These are phyloP conservation scores for Pogoniulus pusillus DNA, from an alignment of 2,797 vertebrate species.

Conservation along the genomic window DNA sequence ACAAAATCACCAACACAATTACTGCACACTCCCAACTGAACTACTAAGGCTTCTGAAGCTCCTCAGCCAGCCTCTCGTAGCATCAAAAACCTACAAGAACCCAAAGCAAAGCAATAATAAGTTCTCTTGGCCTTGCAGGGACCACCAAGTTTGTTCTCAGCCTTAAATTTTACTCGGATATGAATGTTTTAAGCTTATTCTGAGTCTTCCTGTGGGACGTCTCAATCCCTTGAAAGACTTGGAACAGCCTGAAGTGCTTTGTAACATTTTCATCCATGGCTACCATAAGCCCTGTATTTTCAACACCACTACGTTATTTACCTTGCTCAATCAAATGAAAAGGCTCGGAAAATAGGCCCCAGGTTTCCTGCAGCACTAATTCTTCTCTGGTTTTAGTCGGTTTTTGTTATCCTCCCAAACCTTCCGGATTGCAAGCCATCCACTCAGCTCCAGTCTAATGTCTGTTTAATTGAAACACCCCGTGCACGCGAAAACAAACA, in stretches of 20 bases:
- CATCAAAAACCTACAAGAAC: background rate
- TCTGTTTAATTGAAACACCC: conserved; percentile 23
- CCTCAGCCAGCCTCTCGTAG: background rate
- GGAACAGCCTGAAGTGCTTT: background rate
- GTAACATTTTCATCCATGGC: background rate
- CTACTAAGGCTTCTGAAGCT: background rate
- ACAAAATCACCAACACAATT: background rate
- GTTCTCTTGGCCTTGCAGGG: background rate
- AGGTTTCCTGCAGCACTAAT: conserved; percentile 45
- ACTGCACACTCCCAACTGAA: background rate
- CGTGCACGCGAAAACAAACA: background rate
- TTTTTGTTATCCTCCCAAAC: background rate
- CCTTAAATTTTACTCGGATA: background rate
- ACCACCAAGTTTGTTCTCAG: background rate
- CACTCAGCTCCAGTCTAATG: conserved; percentile 25
- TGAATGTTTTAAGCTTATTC: background rate
- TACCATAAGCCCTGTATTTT: background rate
- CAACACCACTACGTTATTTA: conserved; percentile 30
- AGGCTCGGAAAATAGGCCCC: conserved; percentile 40
- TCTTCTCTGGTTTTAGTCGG: conserved; percentile 39
- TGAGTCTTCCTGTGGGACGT: background rate
- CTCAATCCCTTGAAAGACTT: background rate
- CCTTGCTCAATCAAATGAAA: conserved; percentile 64
- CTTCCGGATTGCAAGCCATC: conserved; percentile 15
- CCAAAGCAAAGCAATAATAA: background rate